Percentiles rank a stretch among this genome's conserved stretches.
phyloP scores from a whole-genome alignment of 2,888 invertebrate genomes.

The Ellobium chinense region DNA sequence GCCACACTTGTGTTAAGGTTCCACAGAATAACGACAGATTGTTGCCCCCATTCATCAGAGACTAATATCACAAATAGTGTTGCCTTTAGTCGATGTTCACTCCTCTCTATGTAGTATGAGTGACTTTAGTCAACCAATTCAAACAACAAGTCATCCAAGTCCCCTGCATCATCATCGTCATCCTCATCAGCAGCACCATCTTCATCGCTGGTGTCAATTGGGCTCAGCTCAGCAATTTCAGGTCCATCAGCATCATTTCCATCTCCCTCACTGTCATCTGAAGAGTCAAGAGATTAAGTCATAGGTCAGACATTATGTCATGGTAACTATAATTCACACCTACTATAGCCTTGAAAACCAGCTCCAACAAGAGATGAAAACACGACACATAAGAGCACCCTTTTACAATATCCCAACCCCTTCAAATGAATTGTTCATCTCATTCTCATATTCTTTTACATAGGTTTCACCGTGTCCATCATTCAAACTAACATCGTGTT shows the following conservation, averaged over 20 bases:
- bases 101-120: too few species aligned
- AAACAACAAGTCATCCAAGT: slow-evolving; percentile 46
- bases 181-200: slow-evolving; percentile 26
- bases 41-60: background rate
- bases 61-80: too few species aligned
- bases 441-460: too few species aligned
- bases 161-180: slow-evolving; percentile 37
- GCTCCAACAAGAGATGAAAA: too few species aligned
- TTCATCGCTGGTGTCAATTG: slow-evolving; percentile 41
- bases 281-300: too few species aligned
- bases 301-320: background rate
- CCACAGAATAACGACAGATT: background rate
- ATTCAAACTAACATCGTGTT: too few species aligned
- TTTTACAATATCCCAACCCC: too few species aligned
- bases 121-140: slow-evolving; percentile 42
- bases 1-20: background rate
- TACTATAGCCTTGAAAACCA: too few species aligned
- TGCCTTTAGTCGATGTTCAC: too few species aligned
- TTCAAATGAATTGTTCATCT: too few species aligned
- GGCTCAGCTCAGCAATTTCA: slow-evolving; percentile 56
- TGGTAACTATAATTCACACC: background rate
- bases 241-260: slow-evolving; percentile 48
- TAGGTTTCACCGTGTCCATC: too few species aligned
- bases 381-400: too few species aligned
- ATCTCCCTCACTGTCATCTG: slow-evolving; percentile 31